These are phyloP conservation scores for Stenolophus ochropezus DNA, from an alignment of 2,888 invertebrate genomes.

Conservation along the genomic window DNA sequence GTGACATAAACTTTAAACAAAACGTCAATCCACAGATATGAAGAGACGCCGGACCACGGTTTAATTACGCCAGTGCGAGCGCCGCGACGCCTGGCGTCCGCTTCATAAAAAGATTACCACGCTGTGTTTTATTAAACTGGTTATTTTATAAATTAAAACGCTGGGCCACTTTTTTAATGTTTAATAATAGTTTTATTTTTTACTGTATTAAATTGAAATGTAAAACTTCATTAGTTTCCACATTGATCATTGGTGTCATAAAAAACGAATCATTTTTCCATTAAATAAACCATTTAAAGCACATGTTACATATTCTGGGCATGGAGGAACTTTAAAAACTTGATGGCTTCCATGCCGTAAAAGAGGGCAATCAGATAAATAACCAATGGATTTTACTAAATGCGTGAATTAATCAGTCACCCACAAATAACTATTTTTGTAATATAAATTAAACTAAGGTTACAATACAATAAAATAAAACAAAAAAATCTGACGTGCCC, in stretches of 20 bases:
- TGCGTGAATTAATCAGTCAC: too few species aligned
- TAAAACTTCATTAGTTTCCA: neutral
- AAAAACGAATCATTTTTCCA: conserved; percentile 47
- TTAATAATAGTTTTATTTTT: neutral
- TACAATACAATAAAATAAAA: too few species aligned
- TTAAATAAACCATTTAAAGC: conserved; percentile 51
- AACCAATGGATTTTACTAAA: too few species aligned
- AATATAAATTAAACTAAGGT: too few species aligned
- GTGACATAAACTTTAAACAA: conserved; percentile 59
- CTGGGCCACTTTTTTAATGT: neutral
- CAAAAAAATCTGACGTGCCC: too few species aligned
- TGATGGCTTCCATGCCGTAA: neutral
- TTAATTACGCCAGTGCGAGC: neutral
- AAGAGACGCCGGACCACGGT: conserved; percentile 33
- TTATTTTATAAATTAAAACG: neutral
- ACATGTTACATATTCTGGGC: conserved; percentile 43
- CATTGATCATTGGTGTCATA: conserved; percentile 11
- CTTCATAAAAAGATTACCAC: neutral
- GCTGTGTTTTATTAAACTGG: neutral
- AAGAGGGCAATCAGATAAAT: conserved; percentile 37
- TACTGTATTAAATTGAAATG: too few species aligned
- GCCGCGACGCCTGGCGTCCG: neutral
- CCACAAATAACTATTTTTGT: too few species aligned
- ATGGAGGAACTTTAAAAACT: conserved; percentile 41
- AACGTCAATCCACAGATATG: conserved; percentile 52